A percentile compares a stretch with the other conserved stretches of the same genome.
Evolutionary conservation across 2,113 vertebrate genomes (phyloP).

Genomic region (Laterallus jamaicensis): DNA sequence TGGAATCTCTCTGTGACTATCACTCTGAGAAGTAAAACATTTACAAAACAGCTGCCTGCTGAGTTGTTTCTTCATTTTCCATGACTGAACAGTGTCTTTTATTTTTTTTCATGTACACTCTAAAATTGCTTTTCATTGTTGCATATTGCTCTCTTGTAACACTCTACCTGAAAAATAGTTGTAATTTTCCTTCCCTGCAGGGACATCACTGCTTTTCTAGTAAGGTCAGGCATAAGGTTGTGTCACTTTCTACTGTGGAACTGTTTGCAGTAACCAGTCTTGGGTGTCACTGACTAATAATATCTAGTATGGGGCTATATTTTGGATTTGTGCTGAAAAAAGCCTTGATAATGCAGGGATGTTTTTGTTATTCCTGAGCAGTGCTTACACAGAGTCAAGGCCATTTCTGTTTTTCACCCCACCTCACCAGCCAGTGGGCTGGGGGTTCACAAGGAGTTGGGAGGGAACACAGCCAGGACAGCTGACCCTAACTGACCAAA

Average conservation of each 20-base stretch:
- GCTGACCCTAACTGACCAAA: background rate
- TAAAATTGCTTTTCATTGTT: background rate
- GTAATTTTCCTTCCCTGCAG: background rate
- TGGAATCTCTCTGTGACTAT: background rate
- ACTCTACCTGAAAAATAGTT: background rate
- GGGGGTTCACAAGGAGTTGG: no score
- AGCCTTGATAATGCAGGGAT: fast-evolving
- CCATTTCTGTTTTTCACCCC: background rate
- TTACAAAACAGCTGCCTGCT: background rate
- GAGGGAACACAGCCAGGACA: background rate
- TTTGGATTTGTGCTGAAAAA: background rate
- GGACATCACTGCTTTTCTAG: background rate
- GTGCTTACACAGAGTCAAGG: background rate
- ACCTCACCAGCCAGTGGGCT: background rate
- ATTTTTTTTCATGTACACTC: background rate
- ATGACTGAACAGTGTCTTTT: background rate
- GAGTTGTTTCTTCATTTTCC: background rate
- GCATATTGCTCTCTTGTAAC: background rate
- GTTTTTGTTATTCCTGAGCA: background rate
- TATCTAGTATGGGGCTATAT: background rate
- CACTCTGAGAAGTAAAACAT: background rate
- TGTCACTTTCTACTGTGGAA: background rate
- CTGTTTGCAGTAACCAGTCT: background rate
- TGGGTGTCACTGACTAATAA: background rate
- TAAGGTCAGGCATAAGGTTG: background rate